Conservation (phyloP, 2,888 invertebrate genomes). For the Diachrysia chrysitis region DNA sequence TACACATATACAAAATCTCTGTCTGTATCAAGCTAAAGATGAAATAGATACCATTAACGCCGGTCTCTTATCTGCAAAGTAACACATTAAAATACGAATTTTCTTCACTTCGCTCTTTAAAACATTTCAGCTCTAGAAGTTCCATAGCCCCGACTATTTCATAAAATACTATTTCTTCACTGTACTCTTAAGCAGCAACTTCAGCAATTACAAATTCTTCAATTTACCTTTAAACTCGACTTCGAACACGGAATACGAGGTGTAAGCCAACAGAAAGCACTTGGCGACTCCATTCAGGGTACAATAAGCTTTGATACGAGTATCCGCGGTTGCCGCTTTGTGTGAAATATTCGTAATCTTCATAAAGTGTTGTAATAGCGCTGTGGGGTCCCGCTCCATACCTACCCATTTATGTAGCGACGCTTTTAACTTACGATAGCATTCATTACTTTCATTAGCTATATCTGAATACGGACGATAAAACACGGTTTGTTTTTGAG, state of each 20-base stretch:
- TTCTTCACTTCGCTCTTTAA: not conserved
- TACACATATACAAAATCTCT: not conserved
- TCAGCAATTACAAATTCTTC: not conserved
- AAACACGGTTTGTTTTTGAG: slow-evolving; percentile 34
- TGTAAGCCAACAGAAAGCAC: slow-evolving; percentile 50
- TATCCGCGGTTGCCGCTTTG: slow-evolving; percentile 50
- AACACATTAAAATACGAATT: not conserved
- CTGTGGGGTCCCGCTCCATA: slow-evolving; percentile 43
- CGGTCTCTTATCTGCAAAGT: not conserved
- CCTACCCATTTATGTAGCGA: slow-evolving; percentile 52
- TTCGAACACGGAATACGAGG: slow-evolving; percentile 44
- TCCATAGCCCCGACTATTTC: not conserved
- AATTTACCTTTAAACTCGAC: slow-evolving; percentile 19
- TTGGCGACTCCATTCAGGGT: slow-evolving; percentile 43
- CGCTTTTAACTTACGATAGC: slow-evolving; percentile 41
- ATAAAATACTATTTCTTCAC: slow-evolving; percentile 23
- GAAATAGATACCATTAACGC: not conserved
- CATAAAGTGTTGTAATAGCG: slow-evolving; percentile 56
- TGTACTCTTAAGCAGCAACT: slow-evolving; percentile 13
- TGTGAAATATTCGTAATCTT: slow-evolving; percentile 61
- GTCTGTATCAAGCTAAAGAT: not conserved
- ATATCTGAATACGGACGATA: slow-evolving; percentile 35
- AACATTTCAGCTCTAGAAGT: not conserved
- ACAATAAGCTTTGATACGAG: slow-evolving; percentile 55
- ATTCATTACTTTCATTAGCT: slow-evolving; percentile 61